A percentile compares a stretch with the other conserved stretches of the same genome.
phyloP scores from a whole-genome alignment of 2,113 vertebrate species.

The Urocolius indicus region DNA sequence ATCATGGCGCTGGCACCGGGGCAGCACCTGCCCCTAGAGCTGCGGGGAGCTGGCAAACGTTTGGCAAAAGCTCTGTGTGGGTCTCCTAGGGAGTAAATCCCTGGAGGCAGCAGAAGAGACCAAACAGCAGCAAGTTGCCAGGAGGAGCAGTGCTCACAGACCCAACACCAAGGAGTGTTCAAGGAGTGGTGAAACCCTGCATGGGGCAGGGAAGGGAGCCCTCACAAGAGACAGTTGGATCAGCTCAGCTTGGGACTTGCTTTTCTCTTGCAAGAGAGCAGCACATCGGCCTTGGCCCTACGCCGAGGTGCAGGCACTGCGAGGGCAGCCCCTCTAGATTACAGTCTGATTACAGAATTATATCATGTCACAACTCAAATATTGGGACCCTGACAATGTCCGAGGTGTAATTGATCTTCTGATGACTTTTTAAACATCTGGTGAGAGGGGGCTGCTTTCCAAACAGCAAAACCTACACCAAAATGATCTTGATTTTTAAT shows the following conservation, averaged over 20 bases:
- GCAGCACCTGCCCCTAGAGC: accelerated
- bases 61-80: accelerated
- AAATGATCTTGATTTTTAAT: slow-evolving; percentile 42
- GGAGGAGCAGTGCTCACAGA: accelerated
- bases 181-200: background rate
- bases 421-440: background rate
- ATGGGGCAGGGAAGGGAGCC: background rate
- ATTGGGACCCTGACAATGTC: background rate
- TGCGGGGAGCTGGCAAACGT: accelerated
- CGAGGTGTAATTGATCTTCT: background rate
- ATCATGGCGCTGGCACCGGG: accelerated
- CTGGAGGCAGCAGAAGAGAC: accelerated
- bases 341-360: background rate
- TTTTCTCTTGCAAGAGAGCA: accelerated
- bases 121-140: accelerated
- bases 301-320: accelerated
- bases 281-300: accelerated
- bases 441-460: background rate
- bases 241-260: accelerated
- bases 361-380: background rate
- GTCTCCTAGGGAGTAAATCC: background rate
- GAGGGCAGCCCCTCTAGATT: accelerated
- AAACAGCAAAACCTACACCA: background rate
- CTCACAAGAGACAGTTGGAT: accelerated
- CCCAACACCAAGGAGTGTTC: background rate